phyloP scores from a whole-genome alignment of 2,888 invertebrate species.

The Sceliomorpha sp. region DNA sequence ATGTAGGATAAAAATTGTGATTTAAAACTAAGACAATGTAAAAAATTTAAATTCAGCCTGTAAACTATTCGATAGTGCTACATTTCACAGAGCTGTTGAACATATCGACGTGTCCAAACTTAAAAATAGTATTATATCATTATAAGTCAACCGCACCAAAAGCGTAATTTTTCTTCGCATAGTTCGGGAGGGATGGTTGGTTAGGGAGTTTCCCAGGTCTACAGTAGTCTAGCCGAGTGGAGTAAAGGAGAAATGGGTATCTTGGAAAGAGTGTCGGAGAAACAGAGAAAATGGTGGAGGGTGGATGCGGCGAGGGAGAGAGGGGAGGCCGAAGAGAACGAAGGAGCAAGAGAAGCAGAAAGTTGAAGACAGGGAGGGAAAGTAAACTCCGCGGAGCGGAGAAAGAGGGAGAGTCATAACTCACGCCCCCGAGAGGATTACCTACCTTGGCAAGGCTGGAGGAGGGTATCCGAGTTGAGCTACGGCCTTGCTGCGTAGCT shows the following conservation, averaged over 20 bases:
- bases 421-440: conserved; percentile 81
- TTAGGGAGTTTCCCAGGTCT: conserved; percentile 3
- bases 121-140: conserved; percentile 28
- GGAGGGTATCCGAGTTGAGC: conserved; percentile 76
- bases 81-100: no score
- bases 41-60: no score
- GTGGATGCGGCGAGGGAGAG: conserved; percentile 1
- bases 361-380: conserved; percentile 58
- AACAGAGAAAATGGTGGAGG: conserved; percentile 28
- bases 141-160: conserved; percentile 37
- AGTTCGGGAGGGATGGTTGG: conserved; percentile 5
- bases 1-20: no score
- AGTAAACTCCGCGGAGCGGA: conserved; percentile 52
- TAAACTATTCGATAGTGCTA: no score
- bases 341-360: conserved; percentile 49
- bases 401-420: conserved; percentile 71
- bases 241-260: conserved; percentile 35
- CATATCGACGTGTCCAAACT: conserved; percentile 11
- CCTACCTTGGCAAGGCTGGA: conserved; percentile 76
- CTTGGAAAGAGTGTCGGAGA: conserved; percentile 20
- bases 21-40: no score
- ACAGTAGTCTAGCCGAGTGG: conserved; percentile 6
- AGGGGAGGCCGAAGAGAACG: conserved; percentile 25
- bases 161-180: conserved; percentile 33
- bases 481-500: conserved; percentile 80